Percentiles rank a stretch among this genome's conserved stretches.
phyloP scores from a whole-genome alignment of 2,113 vertebrate genomes.

The Struthidea cinerea region DNA sequence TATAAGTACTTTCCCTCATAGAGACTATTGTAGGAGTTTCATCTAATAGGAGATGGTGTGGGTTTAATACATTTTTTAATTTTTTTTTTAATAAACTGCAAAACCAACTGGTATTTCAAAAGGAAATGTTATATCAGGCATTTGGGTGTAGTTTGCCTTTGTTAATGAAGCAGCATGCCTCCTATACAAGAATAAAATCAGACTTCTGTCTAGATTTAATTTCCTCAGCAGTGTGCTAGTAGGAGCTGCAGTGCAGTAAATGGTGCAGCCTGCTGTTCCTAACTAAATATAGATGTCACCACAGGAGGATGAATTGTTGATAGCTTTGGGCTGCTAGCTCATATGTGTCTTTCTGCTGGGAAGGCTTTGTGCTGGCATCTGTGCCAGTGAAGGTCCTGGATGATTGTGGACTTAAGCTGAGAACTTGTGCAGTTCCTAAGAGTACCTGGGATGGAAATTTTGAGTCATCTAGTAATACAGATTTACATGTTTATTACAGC shows the following conservation, averaged over 20 bases:
- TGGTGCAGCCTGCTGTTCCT: background rate
- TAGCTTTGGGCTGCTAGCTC: background rate
- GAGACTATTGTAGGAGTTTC: background rate
- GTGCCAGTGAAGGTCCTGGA: background rate
- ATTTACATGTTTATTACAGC: background rate
- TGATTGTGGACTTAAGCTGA: background rate
- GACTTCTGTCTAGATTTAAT: background rate
- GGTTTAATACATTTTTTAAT: background rate
- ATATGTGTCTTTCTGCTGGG: background rate
- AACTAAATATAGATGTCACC: background rate
- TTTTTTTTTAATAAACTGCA: background rate
- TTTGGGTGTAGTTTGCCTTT: background rate
- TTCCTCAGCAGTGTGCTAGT: background rate
- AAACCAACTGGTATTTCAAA: background rate
- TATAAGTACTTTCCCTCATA: fast-evolving
- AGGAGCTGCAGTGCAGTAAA: background rate
- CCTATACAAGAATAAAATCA: background rate
- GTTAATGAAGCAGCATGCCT: background rate
- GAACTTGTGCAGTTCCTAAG: background rate
- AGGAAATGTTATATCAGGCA: background rate
- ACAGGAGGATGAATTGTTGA: background rate
- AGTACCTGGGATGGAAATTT: background rate
- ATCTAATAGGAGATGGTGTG: background rate
- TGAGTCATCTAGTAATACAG: background rate
- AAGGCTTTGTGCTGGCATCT: background rate